Percentiles rank a stretch among this genome's conserved stretches.
Conservation (phyloP, 2,797 vertebrate species). For the Octomys mimax region DNA sequence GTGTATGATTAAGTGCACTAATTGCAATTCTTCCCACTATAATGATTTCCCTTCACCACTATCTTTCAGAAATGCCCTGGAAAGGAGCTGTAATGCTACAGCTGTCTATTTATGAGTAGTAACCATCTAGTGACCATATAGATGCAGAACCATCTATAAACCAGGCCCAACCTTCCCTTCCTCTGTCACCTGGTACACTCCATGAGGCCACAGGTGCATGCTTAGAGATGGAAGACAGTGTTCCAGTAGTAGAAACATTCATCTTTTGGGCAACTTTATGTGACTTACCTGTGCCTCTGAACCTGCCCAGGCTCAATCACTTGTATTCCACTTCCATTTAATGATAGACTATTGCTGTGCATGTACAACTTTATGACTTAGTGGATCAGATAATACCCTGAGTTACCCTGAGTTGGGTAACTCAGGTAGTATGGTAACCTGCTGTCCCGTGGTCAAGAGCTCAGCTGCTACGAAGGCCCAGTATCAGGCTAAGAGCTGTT, state of each 20-base stretch:
- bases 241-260: neutral
- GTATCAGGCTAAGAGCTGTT: neutral
- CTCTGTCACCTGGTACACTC: neutral
- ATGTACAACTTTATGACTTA: neutral
- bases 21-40: neutral
- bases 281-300: neutral
- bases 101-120: neutral
- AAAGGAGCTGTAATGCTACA: neutral
- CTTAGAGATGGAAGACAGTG: neutral
- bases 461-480: neutral
- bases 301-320: neutral
- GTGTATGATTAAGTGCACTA: neutral
- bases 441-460: neutral
- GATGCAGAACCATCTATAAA: neutral
- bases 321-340: neutral
- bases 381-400: neutral
- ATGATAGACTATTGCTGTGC: neutral
- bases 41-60: neutral
- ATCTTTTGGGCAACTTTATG: neutral
- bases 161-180: neutral
- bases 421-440: neutral
- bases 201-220: neutral
- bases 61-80: neutral
- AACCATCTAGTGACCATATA: neutral
- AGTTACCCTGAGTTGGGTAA: neutral